Evolutionary conservation across 2,113 vertebrate genomes (phyloP).

Genomic region (Eolophus roseicapilla): DNA sequence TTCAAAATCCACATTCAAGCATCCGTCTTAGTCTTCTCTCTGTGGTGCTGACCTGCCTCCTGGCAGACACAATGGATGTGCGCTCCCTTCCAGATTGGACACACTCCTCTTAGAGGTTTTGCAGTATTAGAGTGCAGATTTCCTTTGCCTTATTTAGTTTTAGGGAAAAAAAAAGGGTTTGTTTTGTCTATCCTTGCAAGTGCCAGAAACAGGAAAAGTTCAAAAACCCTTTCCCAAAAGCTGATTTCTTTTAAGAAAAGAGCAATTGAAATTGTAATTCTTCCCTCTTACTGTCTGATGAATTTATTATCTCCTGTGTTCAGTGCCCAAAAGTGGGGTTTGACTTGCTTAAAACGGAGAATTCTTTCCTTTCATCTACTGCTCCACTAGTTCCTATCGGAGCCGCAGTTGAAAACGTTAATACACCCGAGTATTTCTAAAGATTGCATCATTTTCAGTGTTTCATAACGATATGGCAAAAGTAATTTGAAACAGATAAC

Average conservation of each 20-base stretch:
- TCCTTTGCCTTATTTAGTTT: slow-evolving; percentile 57
- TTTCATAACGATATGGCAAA: slow-evolving; percentile 52
- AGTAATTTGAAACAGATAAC: slow-evolving; percentile 59
- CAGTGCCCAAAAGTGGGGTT: not conserved
- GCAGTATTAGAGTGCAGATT: slow-evolving; percentile 7
- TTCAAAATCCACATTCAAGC: not conserved
- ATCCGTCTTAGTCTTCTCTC: accelerated
- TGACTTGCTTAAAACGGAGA: not conserved
- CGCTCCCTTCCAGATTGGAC: not conserved
- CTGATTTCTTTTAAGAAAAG: not conserved
- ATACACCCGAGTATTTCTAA: slow-evolving; percentile 34
- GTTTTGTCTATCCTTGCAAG: slow-evolving; percentile 30
- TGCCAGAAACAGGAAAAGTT: slow-evolving; percentile 12
- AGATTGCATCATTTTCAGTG: slow-evolving; percentile 64
- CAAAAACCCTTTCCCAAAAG: not conserved
- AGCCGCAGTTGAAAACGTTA: not conserved
- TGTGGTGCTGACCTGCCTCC: not conserved
- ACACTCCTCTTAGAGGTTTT: not conserved
- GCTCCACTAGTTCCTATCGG: slow-evolving; percentile 31
- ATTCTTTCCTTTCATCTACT: not conserved
- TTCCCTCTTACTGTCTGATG: not conserved
- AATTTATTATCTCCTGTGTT: not conserved
- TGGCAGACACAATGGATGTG: not conserved
- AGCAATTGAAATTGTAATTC: not conserved
- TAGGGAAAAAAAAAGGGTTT: not conserved